These are phyloP conservation scores for Artibeus jamaicensis DNA, from an alignment of 2,797 vertebrate species.

Conservation along the genomic window DNA sequence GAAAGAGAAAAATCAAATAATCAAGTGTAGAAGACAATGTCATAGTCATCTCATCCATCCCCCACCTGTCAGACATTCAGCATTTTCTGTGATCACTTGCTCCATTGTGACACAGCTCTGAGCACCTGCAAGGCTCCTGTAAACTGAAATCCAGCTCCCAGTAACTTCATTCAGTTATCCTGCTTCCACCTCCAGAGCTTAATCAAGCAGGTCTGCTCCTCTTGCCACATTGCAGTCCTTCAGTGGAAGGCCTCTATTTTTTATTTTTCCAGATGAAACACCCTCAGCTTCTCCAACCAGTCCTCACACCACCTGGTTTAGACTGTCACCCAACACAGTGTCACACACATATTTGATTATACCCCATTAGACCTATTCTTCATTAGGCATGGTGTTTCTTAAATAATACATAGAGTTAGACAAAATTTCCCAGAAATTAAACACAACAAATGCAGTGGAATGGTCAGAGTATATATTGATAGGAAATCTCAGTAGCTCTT, in stretches of 20 bases:
- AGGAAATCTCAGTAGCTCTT: not conserved
- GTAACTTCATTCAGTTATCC: not conserved
- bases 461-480: not conserved
- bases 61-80: not conserved
- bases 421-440: slow-evolving; percentile 10
- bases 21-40: not conserved
- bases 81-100: not conserved
- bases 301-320: not conserved
- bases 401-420: not conserved
- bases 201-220: not conserved
- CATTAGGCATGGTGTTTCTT: not conserved
- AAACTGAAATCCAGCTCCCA: not conserved
- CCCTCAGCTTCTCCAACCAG: not conserved
- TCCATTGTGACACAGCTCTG: not conserved
- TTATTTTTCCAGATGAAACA: not conserved
- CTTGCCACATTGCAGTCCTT: not conserved
- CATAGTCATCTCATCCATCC: not conserved
- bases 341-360: not conserved
- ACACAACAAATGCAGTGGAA: not conserved
- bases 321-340: not conserved
- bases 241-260: not conserved
- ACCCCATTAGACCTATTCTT: not conserved
- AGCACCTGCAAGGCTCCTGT: not conserved
- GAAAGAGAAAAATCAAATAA: not conserved
- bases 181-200: not conserved